phyloP scores from a whole-genome alignment of 2,888 invertebrate genomes.

The Tholera decimalis region DNA sequence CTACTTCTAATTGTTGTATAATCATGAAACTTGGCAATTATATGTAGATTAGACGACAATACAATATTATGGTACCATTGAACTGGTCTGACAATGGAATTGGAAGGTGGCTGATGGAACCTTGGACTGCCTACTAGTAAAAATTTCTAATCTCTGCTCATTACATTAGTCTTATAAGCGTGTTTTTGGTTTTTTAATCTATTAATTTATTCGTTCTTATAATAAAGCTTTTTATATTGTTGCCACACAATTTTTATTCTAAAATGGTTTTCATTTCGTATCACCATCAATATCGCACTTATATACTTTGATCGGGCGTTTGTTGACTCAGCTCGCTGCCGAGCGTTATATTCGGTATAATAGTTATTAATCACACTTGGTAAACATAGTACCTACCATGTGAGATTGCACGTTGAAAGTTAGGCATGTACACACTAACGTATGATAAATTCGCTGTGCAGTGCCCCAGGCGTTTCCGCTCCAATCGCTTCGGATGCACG shows the following conservation, averaged over 20 bases:
- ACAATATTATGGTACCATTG: too few species aligned
- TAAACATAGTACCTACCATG: constrained; percentile 48
- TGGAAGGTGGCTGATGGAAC: too few species aligned
- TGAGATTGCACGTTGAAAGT: constrained; percentile 73
- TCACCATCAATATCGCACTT: constrained; percentile 6
- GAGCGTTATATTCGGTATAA: constrained; percentile 48
- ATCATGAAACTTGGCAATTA: too few species aligned
- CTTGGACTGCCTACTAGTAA: too few species aligned
- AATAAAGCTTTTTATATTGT: too few species aligned
- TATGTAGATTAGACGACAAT: too few species aligned
- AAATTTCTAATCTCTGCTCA: too few species aligned
- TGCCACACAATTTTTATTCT: not conserved
- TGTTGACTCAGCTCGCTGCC: constrained; percentile 32
- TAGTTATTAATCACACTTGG: constrained; percentile 60
- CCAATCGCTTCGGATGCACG: constrained; percentile 85
- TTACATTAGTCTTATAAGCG: too few species aligned
- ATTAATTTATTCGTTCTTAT: too few species aligned
- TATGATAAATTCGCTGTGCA: constrained; percentile 87
- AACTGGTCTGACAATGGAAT: too few species aligned
- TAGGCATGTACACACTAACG: constrained; percentile 75
- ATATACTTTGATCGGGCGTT: constrained; percentile 10
- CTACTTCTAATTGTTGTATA: too few species aligned
- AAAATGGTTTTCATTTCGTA: constrained; percentile 5
- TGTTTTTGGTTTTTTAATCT: too few species aligned
- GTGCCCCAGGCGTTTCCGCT: constrained; percentile 85